Conservation (phyloP, 2,888 invertebrate genomes). For the Mechanitis messenoides region DNA sequence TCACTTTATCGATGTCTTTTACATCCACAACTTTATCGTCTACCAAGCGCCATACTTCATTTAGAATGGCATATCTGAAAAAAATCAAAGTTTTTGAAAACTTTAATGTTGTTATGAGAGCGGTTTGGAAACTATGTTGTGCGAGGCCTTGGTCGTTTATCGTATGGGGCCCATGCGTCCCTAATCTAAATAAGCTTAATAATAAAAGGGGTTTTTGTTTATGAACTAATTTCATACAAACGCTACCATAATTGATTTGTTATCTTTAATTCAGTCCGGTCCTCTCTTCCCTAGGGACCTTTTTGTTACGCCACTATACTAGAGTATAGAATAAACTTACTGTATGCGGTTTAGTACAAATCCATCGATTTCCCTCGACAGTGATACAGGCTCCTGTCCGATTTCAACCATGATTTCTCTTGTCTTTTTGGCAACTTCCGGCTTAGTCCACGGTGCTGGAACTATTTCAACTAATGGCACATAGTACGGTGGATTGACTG, state of each 20-base stretch:
- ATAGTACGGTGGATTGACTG: slow-evolving; percentile 97
- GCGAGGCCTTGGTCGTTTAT: too few relatives aligned
- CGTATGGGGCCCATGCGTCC: too few relatives aligned
- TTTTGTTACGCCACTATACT: too few relatives aligned
- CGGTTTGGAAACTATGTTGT: too few relatives aligned
- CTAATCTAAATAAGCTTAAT: too few relatives aligned
- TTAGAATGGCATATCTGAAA: slow-evolving; percentile 89
- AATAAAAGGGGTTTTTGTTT: too few relatives aligned
- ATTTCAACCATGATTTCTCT: slow-evolving; percentile 88
- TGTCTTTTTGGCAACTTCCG: slow-evolving; percentile 84
- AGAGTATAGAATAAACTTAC: slow-evolving; percentile 60
- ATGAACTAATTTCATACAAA: too few relatives aligned
- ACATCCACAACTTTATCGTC: slow-evolving; percentile 89
- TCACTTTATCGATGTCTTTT: slow-evolving; percentile 93
- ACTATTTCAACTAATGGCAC: slow-evolving; percentile 96
- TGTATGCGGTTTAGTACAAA: slow-evolving; percentile 96
- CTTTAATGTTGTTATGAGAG: too few relatives aligned
- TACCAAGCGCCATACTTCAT: slow-evolving; percentile 94
- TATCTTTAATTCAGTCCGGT: too few relatives aligned
- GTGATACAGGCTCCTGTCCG: slow-evolving; percentile 92
- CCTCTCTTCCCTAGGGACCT: too few relatives aligned
- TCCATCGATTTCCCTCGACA: slow-evolving; percentile 91
- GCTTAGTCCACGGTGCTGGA: slow-evolving; percentile 94
- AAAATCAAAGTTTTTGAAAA: slow-evolving; percentile 7
- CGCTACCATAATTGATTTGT: too few relatives aligned